Percentiles rank a stretch among this genome's conserved stretches.
Evolutionary conservation across 1,140 invertebrate species (phyloP).

Genomic region (Microplitis demolitor): DNA sequence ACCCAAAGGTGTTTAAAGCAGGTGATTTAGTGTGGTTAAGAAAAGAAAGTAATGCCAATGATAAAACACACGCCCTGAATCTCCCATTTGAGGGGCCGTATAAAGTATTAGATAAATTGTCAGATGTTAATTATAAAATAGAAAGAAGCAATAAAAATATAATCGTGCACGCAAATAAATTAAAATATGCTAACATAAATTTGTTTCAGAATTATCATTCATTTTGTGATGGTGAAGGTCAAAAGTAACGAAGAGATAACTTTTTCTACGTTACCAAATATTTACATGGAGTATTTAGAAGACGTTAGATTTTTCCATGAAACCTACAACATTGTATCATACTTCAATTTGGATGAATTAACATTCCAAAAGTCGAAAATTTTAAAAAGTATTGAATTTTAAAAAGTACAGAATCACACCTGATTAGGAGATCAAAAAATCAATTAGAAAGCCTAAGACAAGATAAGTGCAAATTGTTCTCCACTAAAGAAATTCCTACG

Average conservation of each 20-base stretch:
- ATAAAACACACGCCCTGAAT: slow-evolving; percentile 23
- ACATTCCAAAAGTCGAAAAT: slow-evolving; percentile 11
- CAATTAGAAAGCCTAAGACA: slow-evolving; percentile 1
- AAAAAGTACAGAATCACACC: background rate
- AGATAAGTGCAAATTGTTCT: slow-evolving; percentile 16
- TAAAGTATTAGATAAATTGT: background rate
- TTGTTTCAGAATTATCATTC: slow-evolving; percentile 8
- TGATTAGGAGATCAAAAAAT: background rate
- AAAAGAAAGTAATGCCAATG: slow-evolving; percentile 13
- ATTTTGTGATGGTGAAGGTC: background rate
- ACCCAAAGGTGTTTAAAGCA: slow-evolving; percentile 9
- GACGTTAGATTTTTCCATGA: background rate
- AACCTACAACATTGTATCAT: background rate
- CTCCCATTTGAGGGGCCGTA: slow-evolving; percentile 21
- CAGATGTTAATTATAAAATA: slow-evolving; percentile 23
- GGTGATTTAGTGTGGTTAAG: slow-evolving; percentile 17
- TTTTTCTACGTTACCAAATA: slow-evolving; percentile 3
- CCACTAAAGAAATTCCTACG: too few relatives aligned
- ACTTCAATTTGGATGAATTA: slow-evolving; percentile 16
- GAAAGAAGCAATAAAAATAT: slow-evolving; percentile 11
- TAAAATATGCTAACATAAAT: slow-evolving; percentile 18
- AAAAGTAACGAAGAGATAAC: slow-evolving; percentile 5
- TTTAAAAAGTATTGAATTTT: background rate
- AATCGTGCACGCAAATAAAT: slow-evolving; percentile 9
- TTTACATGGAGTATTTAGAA: slow-evolving; percentile 1